Base-by-base conservation (phyloP, 1,140 invertebrate genomes). In the Oreohelix idahoensis region DNA sequence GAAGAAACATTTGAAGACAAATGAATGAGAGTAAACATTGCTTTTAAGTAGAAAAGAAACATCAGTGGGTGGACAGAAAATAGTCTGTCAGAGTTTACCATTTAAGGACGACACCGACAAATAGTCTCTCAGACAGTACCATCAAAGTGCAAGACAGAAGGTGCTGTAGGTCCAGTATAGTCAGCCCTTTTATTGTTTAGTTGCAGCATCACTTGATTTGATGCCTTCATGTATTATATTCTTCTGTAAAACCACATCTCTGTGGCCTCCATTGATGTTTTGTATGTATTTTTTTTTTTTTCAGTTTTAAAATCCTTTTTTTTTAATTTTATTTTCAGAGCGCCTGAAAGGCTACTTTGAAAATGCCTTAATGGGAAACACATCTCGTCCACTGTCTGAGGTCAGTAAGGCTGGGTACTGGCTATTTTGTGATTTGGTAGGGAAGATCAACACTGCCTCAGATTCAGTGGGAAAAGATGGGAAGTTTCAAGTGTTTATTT, bases 401-500 rank as follows among this genome's bases (percentile, higher is more conserved):
- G 86, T 88, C 85, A 83, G 88, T 76, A 87, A 88, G 78, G 87
- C 91, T 83, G 88, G 89, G 83, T 92, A 94, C 87, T 91, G 91
- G 84, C 91, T 93, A 53, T 93, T 93, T 83, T 93, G 93, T 86
- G 89, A 92, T 79, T 87, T 94, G 39, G 90, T 94, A 15, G 86
- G 87, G 51, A 93, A 97, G 93, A 97, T 99, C 71, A 96, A 96
- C 91, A 94, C 95, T 49, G 95, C 95, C 0, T 95, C 95, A 0
- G 95, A 96, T 83, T 95, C 96, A 23, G 93, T 99, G 20, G 98
- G 98, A 71, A 99, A 99, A 92, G 98, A 99, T 94, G 98, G 98
- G 39, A 98, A 98, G 93, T 99, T 99, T 92, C 98, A 99, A 91
- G 94, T 99, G 11, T 98, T 99, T 90, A 95, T 99, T 80, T 98